Base-by-base conservation (phyloP, 1,140 invertebrate genomes). In the Papilio helenus region DNA sequence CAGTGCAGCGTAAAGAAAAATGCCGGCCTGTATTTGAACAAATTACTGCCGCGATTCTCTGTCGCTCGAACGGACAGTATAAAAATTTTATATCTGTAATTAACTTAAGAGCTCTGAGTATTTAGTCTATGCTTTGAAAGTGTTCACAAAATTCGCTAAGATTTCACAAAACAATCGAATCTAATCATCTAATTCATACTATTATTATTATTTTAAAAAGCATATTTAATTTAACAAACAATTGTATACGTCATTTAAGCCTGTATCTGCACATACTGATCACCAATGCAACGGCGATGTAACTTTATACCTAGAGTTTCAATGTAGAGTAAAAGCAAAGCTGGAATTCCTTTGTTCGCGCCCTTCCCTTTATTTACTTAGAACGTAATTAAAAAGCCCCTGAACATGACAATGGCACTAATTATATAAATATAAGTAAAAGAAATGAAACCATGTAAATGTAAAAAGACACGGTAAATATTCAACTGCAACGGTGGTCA, bases 1-100 rank as follows among this genome's bases (percentile, higher is more conserved):
- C 92, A 92, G 85, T 84, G 74, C 85, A 86, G 82, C 80, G 84
- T 85, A 88, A 88, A 92, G 91, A 94, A 94, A 93, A 94, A 94
- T 91, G 88, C 84, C 86, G 83, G 83, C 86, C 81, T 81, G 89
- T 85, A 89, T 92, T 94, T 90, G 85, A 83, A 93, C 90, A 93
- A 93, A 93, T 93, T 92, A 89, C 90, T 76, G 80, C 65, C 74
- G 26, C 76, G 76, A 26, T 76, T 51, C 26, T 10, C 14, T 79
- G 39, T 61, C 72, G 34, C 7, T 20, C 5, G 20, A 51, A 16
- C 72, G 39, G 18, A 51, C 4, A 20, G 74, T 76, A 39, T 58
- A 76, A 76, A 58, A 18, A n/a, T 76, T 76, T 76, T 76, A 76
- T 58, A 76, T 39, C 51, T 51, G 14, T 26, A 55, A 76, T 76